Evolutionary conservation across 53 echinoderm and acorn worm genomes (phyloP).

Genomic region (Astropecten irregularis): DNA sequence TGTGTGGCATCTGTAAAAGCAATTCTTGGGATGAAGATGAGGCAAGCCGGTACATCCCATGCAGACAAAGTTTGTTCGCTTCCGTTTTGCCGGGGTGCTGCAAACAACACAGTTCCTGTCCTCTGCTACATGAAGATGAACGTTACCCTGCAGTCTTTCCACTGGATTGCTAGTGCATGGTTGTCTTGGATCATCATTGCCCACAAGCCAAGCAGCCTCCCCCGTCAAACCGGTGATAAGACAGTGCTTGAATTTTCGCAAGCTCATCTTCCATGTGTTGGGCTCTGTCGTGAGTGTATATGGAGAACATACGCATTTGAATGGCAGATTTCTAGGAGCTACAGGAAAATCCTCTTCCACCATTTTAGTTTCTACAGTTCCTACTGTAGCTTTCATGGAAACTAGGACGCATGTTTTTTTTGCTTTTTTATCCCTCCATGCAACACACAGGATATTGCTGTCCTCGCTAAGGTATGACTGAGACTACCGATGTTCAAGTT

Average conservation of each 20-base stretch:
- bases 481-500: too few species aligned
- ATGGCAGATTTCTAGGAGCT: slow-evolving; percentile 53
- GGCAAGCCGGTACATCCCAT: slow-evolving; percentile 23
- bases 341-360: slow-evolving; percentile 54
- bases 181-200: not conserved
- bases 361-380: slow-evolving; percentile 32
- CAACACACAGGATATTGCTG: too few species aligned
- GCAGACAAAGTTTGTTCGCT: slow-evolving; percentile 44
- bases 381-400: too few species aligned
- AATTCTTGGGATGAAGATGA: slow-evolving; percentile 51
- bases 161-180: not conserved
- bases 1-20: slow-evolving; percentile 43
- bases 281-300: not conserved
- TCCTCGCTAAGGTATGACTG: too few species aligned
- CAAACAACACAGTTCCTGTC: slow-evolving; percentile 57
- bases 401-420: too few species aligned
- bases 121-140: not conserved
- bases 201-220: slow-evolving; percentile 6
- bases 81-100: slow-evolving; percentile 13
- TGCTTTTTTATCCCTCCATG: too few species aligned
- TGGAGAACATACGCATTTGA: slow-evolving; percentile 48
- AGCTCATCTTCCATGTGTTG: slow-evolving; percentile 9
- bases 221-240: slow-evolving; percentile 21
- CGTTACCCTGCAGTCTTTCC: slow-evolving; percentile 22
- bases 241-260: slow-evolving; percentile 35